Percentiles rank a stretch among this genome's conserved stretches.
Conservation (phyloP, 2,888 invertebrate species). For the Drosophila austrosaltans region DNA sequence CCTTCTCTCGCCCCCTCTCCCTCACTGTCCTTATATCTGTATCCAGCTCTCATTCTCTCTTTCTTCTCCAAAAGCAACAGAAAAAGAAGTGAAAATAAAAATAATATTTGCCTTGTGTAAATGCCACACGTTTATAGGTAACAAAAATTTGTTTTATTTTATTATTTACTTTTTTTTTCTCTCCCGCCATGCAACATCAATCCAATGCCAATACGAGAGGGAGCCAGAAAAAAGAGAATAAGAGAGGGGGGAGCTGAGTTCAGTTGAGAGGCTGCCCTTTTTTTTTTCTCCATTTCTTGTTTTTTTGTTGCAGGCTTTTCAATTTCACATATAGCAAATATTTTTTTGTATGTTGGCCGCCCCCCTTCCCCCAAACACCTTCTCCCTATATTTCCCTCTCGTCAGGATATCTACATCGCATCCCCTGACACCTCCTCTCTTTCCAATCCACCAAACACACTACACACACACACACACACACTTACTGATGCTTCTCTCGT, state of each 20-base stretch:
- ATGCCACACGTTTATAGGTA: conserved; percentile 71
- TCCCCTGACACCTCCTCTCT: not conserved
- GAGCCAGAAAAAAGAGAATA: too few relatives aligned
- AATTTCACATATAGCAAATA: conserved; percentile 75
- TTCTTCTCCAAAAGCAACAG: not conserved
- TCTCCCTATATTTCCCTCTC: conserved; percentile 39
- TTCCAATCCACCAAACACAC: conserved; percentile 1
- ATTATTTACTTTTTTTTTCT: conserved; percentile 54
- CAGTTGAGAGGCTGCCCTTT: conserved; percentile 68
- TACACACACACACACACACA: conserved; percentile 7
- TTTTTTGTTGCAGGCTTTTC: conserved; percentile 66
- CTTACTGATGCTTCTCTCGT: conserved; percentile 26
- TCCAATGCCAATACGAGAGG: conserved; percentile 38
- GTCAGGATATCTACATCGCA: conserved; percentile 35
- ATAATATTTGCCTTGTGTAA: conserved; percentile 68
- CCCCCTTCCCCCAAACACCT: conserved; percentile 23
- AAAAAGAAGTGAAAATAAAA: conserved; percentile 11
- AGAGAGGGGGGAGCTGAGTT: conserved; percentile 15
- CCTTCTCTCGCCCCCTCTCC: not conserved
- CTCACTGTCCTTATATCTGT: not conserved
- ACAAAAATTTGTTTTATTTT: conserved; percentile 66
- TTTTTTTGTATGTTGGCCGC: conserved; percentile 63
- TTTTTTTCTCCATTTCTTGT: conserved; percentile 12
- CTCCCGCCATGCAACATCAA: conserved; percentile 43
- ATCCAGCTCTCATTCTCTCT: not conserved